Evolutionary conservation across 2,888 invertebrate species (phyloP).

Genomic region (Antheraea assamensis): DNA sequence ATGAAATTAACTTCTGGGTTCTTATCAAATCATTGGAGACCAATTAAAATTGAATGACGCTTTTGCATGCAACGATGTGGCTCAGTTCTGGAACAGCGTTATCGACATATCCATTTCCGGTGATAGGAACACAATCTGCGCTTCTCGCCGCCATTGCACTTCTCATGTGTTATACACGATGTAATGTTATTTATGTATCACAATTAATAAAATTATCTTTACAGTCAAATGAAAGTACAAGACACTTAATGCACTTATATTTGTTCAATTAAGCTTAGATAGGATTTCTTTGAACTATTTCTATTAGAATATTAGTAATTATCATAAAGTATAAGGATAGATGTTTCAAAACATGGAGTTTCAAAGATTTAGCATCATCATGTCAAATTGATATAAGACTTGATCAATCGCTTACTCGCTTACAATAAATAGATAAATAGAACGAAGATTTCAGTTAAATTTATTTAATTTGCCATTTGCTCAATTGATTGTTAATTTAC

Average conservation of each 20-base stretch:
- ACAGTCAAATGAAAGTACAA: not conserved
- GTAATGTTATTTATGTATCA: constrained; percentile 38
- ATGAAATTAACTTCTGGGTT: not conserved
- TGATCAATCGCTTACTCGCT: too few species aligned
- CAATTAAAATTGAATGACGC: not conserved
- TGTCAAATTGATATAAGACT: too few species aligned
- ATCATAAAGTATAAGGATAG: too few species aligned
- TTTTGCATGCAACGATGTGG: constrained; percentile 21
- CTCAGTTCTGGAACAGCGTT: constrained; percentile 50
- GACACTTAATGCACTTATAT: not conserved
- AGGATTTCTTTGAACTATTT: not conserved
- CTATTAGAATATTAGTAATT: too few species aligned
- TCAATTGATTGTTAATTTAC: too few species aligned
- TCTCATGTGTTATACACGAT: constrained; percentile 60
- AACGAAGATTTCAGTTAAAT: too few species aligned
- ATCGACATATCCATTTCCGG: constrained; percentile 66
- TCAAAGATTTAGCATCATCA: too few species aligned
- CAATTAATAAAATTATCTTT: constrained; percentile 20
- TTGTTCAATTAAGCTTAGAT: not conserved
- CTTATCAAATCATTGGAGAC: not conserved
- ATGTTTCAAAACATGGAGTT: too few species aligned
- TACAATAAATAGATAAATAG: too few species aligned
- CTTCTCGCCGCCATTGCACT: constrained; percentile 31
- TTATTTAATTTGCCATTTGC: too few species aligned
- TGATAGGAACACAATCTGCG: constrained; percentile 39